Evolutionary conservation across 2,113 vertebrate genomes (phyloP).

Genomic region (Camelus bactrianus): DNA sequence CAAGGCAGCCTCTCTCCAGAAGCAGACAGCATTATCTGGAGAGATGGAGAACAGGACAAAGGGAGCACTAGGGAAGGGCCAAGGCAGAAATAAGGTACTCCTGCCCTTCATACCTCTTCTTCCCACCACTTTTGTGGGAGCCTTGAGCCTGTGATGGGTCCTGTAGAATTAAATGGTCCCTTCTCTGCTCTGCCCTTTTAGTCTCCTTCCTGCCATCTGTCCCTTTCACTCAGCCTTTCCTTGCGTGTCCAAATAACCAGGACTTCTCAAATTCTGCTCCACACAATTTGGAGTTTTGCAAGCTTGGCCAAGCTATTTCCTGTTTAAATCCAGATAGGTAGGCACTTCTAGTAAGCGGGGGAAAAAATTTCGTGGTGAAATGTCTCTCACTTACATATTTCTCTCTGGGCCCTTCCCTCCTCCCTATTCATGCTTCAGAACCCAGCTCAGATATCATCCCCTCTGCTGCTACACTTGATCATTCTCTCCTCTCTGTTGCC

Average conservation of each 20-base stretch:
- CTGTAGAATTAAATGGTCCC: background rate
- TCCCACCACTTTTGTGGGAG: background rate
- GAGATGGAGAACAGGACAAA: background rate
- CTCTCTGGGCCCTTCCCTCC: background rate
- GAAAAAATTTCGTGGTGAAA: background rate
- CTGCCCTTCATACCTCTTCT: background rate
- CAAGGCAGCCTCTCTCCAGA: background rate
- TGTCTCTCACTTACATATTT: slow-evolving; percentile 36
- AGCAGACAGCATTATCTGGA: background rate
- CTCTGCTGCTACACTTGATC: background rate
- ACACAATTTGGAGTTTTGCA: background rate
- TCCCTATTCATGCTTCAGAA: slow-evolving; percentile 18
- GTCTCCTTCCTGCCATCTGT: background rate
- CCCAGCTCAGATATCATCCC: background rate
- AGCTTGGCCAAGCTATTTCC: background rate
- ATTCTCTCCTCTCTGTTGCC: background rate
- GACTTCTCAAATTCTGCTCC: slow-evolving; percentile 36
- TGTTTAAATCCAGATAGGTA: slow-evolving; percentile 1
- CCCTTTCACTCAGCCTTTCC: slow-evolving; percentile 17
- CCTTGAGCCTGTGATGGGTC: background rate
- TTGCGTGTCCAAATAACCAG: background rate
- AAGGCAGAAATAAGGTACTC: background rate
- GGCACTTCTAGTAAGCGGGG: background rate
- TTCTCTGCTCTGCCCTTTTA: background rate
- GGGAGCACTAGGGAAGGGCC: background rate